phyloP scores from a whole-genome alignment of 2,888 invertebrate species.

The Acleris laterana region DNA sequence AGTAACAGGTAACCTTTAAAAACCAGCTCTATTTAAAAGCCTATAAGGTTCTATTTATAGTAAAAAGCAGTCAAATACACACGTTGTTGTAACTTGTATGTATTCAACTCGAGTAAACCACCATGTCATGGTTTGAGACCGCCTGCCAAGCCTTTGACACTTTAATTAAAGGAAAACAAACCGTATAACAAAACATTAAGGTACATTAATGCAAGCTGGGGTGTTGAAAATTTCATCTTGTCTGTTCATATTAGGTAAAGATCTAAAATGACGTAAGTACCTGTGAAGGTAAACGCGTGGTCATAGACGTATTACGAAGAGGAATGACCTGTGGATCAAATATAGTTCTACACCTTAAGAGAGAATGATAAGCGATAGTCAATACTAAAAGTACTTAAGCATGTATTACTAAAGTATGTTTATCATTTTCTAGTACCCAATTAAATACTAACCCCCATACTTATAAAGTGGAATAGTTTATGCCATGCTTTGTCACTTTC shows the following conservation, averaged over 20 bases:
- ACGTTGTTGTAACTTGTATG: neutral
- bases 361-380: no score
- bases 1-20: neutral
- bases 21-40: neutral
- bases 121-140: constrained; percentile 15
- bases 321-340: no score
- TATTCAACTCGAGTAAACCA: constrained; percentile 11
- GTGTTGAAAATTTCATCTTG: constrained; percentile 4
- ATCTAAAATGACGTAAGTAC: constrained; percentile 10
- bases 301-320: no score
- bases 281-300: neutral
- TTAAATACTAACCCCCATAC: no score
- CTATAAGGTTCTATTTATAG: neutral
- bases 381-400: no score
- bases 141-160: constrained; percentile 4
- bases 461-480: no score
- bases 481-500: no score
- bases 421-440: no score
- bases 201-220: neutral
- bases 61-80: constrained; percentile 3
- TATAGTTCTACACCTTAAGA: no score
- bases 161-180: neutral
- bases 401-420: no score
- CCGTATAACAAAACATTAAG: neutral
- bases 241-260: constrained; percentile 10